phyloP scores from a whole-genome alignment of 2,888 invertebrate genomes.

The Plemyria rubiginata region DNA sequence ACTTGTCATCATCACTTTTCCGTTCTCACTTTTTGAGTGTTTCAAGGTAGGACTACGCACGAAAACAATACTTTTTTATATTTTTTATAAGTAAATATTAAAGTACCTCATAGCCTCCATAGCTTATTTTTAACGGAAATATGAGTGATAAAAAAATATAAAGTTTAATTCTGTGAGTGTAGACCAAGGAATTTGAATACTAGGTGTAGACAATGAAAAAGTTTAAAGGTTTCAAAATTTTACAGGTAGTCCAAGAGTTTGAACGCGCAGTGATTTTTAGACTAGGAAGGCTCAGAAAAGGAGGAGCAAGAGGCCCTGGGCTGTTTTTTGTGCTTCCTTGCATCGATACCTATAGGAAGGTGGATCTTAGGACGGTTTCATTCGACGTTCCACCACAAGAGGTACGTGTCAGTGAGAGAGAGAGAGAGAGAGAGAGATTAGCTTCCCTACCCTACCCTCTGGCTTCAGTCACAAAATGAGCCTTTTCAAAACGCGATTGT shows the following conservation, averaged over 20 bases:
- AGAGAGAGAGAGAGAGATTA: too few relatives aligned
- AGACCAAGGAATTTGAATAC: too few relatives aligned
- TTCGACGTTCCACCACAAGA: constrained; percentile 99
- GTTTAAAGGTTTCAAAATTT: constrained; percentile 2
- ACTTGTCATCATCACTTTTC: constrained; percentile 90
- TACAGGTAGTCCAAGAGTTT: constrained; percentile 92
- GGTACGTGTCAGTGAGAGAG: constrained; percentile 75
- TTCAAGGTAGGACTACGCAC: constrained; percentile 87
- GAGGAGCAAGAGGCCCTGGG: constrained; percentile 93
- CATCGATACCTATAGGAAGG: constrained; percentile 95
- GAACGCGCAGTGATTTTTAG: constrained; percentile 96
- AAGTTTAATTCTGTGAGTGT: neutral
- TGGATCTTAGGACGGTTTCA: constrained; percentile 96
- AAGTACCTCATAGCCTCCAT: too few relatives aligned
- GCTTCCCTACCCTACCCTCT: too few relatives aligned
- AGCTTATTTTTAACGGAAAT: too few relatives aligned
- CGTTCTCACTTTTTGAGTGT: constrained; percentile 93
- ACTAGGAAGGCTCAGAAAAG: constrained; percentile 90
- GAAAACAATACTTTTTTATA: neutral
- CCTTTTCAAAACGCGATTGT: too few relatives aligned
- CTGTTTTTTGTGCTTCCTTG: constrained; percentile 98
- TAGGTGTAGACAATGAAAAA: neutral
- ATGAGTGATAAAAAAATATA: too few relatives aligned
- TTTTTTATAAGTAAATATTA: too few relatives aligned
- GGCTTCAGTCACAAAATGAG: too few relatives aligned